Evolutionary conservation across 2,113 vertebrate species (phyloP), one percentile per base, ranked within the genome.

Genomic region (Anthoscopus minutus): DNA sequence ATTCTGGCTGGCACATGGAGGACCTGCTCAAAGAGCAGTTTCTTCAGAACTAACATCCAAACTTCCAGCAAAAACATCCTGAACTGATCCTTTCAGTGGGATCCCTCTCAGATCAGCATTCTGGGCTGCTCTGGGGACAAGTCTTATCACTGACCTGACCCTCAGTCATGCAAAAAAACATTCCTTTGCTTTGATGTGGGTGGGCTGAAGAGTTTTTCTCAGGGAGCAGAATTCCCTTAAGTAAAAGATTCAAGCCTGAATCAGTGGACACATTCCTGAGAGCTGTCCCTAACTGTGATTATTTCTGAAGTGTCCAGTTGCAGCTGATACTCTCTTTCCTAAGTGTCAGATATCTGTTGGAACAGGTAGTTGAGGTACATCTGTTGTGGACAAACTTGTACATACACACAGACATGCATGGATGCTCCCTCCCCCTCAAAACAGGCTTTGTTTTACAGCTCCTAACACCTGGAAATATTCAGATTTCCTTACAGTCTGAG

Each of bases 401-500:
- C 13, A 61, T 19, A 53, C 15, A 81, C 2, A 40, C 5, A 86
- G 10, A 48, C 5, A 28, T 2, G 3, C 31, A 19, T 3, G 37
- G n/a, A 18, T 73, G 24, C 56, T 80, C 70, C 71, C 44, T 67
- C 44, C 38, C 53, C 37, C 72, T 64, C 87, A 51, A 67, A 76
- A 42, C 28, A 80, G 33, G 37, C 57, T 77, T n/a, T 86, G 48
- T 38, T 81, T 80, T 33, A 53, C 54, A 73, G 45, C 30, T 60
- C 67, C 16, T 60, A 86, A 72, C 33, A 58, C 37, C 51, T 22
- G 60, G 22, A 23, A 51, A 42, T 7, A 44, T 61, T 77, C 42
- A 15, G n/a, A 64, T 62, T 54, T 9, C n/a, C 97, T 69, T 94
- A 98, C 97, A 94, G 89, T 56, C 65, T 91, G 85, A 93, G 61